Conservation (phyloP, 1,140 invertebrate species). For the Brachionus koreanus region DNA sequence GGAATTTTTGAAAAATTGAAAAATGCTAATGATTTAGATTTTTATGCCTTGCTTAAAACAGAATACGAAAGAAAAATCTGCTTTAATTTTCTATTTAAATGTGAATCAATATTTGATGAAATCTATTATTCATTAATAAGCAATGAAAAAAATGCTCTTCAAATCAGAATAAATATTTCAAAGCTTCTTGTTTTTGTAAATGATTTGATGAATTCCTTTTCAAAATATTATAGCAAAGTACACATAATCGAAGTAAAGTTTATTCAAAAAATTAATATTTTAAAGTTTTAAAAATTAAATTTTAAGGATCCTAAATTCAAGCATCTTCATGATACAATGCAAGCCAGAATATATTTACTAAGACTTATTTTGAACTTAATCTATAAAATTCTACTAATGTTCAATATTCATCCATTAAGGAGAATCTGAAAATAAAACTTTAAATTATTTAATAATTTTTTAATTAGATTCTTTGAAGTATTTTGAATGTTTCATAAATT, state of each 20-base stretch:
- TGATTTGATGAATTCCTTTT: not conserved
- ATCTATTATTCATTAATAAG: not conserved
- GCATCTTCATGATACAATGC: conserved; percentile 6
- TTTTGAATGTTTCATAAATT: too few relatives aligned
- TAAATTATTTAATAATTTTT: not conserved
- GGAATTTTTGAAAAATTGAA: not conserved
- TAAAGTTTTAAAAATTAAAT: not conserved
- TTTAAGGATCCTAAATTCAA: conserved; percentile 25
- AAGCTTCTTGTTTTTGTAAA: not conserved
- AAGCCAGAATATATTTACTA: conserved; percentile 13
- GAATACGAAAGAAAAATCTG: conserved; percentile 26
- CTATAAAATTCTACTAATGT: not conserved
- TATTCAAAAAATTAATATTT: not conserved
- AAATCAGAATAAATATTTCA: not conserved
- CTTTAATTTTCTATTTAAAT: conserved; percentile 23
- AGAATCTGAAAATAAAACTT: not conserved
- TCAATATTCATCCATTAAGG: not conserved
- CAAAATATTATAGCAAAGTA: conserved; percentile 37
- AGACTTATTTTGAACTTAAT: not conserved
- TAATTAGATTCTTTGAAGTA: too few relatives aligned
- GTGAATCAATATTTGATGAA: conserved; percentile 23
- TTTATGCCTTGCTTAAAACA: not conserved
- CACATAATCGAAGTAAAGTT: conserved; percentile 23
- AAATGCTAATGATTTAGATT: not conserved
- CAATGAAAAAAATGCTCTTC: not conserved